Conservation (phyloP, 2,113 vertebrate species). For the Microtus richardsoni region DNA sequence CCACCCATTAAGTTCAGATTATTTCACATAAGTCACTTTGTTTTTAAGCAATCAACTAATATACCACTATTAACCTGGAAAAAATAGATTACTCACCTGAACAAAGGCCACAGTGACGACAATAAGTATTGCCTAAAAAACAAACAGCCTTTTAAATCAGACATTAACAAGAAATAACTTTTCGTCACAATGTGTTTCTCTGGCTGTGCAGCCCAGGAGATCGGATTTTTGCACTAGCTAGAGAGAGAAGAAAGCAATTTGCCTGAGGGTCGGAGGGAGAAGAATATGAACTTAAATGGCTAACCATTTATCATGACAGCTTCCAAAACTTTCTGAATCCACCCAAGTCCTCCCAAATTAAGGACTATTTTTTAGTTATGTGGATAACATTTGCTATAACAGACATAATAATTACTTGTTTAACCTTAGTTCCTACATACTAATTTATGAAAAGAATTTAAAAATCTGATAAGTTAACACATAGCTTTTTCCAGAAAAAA, state of each 20-base stretch:
- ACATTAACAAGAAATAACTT: not conserved
- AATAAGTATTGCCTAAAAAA: constrained; percentile 95
- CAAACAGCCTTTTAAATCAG: constrained; percentile 49
- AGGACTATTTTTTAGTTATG: not conserved
- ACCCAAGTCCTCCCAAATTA: not conserved
- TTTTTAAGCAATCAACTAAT: constrained; percentile 40
- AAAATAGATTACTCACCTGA: constrained; percentile 90
- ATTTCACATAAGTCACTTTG: not conserved
- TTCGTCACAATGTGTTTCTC: not conserved
- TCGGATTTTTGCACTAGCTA: not conserved
- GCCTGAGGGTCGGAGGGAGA: not conserved
- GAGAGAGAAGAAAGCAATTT: not conserved
- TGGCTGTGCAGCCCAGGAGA: not conserved
- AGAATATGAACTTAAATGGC: not conserved
- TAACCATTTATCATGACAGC: not conserved
- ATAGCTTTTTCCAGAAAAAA: not conserved
- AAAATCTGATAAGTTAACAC: not conserved
- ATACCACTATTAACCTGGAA: constrained; percentile 1
- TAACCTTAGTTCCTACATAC: constrained; percentile 41
- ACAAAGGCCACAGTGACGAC: constrained; percentile 99
- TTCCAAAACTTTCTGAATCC: not conserved
- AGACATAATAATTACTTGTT: constrained; percentile 10
- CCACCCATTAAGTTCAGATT: not conserved
- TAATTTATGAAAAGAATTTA: constrained; percentile 33
- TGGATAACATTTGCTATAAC: not conserved